phyloP scores from a whole-genome alignment of 2,113 vertebrate genomes.

The Dermatemys mawii region DNA sequence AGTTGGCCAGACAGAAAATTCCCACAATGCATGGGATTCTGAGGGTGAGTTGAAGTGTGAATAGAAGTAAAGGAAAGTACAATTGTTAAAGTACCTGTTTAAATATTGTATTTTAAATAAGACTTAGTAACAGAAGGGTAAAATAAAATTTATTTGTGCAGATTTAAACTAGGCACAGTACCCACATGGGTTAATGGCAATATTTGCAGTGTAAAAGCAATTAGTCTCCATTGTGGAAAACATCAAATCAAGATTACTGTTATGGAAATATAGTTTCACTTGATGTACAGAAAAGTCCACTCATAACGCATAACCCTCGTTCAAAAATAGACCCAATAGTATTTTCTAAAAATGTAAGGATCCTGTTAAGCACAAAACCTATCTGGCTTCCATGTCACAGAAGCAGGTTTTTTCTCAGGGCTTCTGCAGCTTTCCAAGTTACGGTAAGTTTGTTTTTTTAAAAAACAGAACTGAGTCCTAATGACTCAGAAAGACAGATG shows the following conservation, averaged over 20 bases:
- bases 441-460: neutral
- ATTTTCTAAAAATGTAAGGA: neutral
- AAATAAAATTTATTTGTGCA: neutral
- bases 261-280: neutral
- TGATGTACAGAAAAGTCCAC: neutral
- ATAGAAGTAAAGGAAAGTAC: neutral
- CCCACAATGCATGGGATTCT: rapidly evolving
- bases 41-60: neutral
- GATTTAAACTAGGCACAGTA: neutral
- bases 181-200: neutral
- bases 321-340: neutral
- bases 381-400: neutral
- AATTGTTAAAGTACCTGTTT: neutral
- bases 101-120: neutral
- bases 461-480: neutral
- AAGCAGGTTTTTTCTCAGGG: neutral
- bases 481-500: neutral
- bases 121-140: no score
- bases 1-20: neutral
- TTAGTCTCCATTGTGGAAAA: neutral
- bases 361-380: neutral
- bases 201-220: neutral
- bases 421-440: neutral
- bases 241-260: neutral
- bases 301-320: rapidly evolving